Evolutionary conservation across 2,888 invertebrate genomes (phyloP), one percentile per base, ranked within the genome.

Genomic region (Stenodera caucasica): DNA sequence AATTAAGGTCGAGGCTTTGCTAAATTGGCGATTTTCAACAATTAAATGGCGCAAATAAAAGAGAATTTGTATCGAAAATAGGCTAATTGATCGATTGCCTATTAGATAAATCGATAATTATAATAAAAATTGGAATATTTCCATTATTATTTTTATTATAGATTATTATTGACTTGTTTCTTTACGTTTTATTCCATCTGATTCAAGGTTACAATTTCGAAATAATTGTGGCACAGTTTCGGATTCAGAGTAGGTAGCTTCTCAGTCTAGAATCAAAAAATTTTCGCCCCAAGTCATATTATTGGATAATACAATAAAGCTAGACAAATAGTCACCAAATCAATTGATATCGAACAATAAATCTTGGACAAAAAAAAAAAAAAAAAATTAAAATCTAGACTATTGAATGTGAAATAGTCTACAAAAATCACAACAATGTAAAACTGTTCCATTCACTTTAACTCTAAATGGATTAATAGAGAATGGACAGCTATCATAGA

Each of bases 401-500:
- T 53, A 35, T 26, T 5, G 26, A 35, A 53, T 53, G 33, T 21
- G 32, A 33, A 32, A 21, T 35, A 37, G 29, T n/a, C 23, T 23
- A 57, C 37, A 61, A 61, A 57, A 57, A 61, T 54, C 40, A 57
- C 57, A 57, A 57, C 53, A 57, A 54, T 57, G 49, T 53, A 33
- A 53, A 57, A 53, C 53, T 23, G 52, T 21, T 45, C 61, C 64
- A 57, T 64, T 64, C 64, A 64, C 64, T 61, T 61, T 56, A 49
- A 49, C 64, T 56, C 21, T 64, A 63, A 63, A 63, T 52, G 59
- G 62, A 53, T 33, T 56, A 57, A 58, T 55, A 50, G 50, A 33
- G 57, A 57, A 45, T 55, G 54, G 61, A n/a, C 59, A 53, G 18
- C 40, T 55, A 53, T 61, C 61, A 53, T 49, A 61, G 26, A 57